Base-by-base conservation (phyloP, 2,797 vertebrate species). In the Anguilla obscura region DNA sequence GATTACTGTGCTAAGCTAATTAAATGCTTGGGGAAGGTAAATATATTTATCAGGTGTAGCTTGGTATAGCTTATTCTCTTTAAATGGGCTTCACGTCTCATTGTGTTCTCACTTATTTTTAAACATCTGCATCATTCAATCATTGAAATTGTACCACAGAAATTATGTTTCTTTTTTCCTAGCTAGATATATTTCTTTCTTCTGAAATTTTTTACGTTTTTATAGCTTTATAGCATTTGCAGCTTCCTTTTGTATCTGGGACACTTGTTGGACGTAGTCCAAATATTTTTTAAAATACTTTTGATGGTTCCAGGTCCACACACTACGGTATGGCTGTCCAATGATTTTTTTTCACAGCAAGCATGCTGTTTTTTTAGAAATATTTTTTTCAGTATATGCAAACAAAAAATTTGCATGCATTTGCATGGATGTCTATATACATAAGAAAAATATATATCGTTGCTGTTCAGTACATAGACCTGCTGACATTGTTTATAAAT, bases 331-430 rank as follows among this genome's bases (percentile, higher is more conserved):
- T 45, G 36, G 40, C 76, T 45, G 40, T 24, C 3, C 12, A 45
- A 50, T 50, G 45, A 50, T 33, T 82, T 82, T 82, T 82, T 27
- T 50, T 50, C 21, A 48, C 79, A 48, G 79, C 45, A 48, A 16
- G 6, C 40, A 82, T 82, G 40, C 21, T 21, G 8, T 82, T n/a
- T 82, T 24, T n/a, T n/a, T 48, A 24, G 21, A 82, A 9, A 50
- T 27, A 50, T 6, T 21, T 79, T 50, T 24, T n/a, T 48, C 14
- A 45, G n/a, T 24, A 82, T 21, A 82, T 82, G 45, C 45, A 82
- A 24, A 82, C 24, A 48, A 24, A 45, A 45, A 9, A 82, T 82
- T 82, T 82, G 79, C 79, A 82, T 82, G 45, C 12, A 82, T 82
- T 82, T 82, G 21, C 79, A 24, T 82, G 79, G 5, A 82, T 50